Conservation (phyloP, 1,140 invertebrate genomes). For the Sweltsa coloradensis region DNA sequence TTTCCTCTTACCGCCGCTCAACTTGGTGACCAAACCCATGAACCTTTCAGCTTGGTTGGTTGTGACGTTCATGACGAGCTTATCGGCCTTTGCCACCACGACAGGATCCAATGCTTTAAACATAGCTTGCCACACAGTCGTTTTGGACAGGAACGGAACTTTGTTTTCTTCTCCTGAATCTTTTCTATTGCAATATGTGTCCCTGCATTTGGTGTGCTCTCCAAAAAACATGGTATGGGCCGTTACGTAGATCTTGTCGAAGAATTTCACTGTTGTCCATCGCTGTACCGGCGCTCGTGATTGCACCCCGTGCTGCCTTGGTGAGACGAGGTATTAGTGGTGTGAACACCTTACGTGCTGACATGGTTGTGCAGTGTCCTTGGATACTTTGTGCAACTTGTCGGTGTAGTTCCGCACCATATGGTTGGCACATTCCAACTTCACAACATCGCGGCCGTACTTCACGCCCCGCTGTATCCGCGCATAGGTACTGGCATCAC, state of each 20-base stretch:
- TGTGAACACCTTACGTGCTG: neutral
- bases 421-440: slow-evolving; percentile 13
- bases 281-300: neutral
- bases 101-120: neutral
- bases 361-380: neutral
- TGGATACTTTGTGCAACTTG: neutral
- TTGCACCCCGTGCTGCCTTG: slow-evolving; percentile 4
- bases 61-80: neutral
- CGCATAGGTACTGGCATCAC: slow-evolving; percentile 4
- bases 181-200: neutral
- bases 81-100: neutral
- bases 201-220: neutral
- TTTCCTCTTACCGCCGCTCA: too few relatives aligned
- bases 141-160: neutral
- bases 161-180: neutral
- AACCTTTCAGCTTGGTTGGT: slow-evolving; percentile 1
- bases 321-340: neutral
- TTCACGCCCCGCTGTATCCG: neutral
- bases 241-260: neutral
- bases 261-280: neutral
- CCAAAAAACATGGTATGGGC: neutral
- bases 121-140: neutral
- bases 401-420: slow-evolving; percentile 1
- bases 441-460: neutral
- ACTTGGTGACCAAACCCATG: too few relatives aligned